Evolutionary conservation across 2,797 vertebrate genomes (phyloP).

Genomic region (Pteropus rufus): DNA sequence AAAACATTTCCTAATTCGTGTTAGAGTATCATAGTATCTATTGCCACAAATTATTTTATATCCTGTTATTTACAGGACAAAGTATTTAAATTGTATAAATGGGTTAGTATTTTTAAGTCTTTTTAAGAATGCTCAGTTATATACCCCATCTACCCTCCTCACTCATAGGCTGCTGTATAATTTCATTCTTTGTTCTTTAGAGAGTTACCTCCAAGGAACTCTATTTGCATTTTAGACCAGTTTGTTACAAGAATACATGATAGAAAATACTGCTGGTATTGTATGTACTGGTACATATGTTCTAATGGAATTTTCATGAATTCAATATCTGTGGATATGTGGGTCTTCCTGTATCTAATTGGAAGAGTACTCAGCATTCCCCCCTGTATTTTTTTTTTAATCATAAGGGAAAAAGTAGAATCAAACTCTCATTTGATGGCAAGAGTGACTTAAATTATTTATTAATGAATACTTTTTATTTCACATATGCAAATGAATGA

Average conservation of each 20-base stretch:
- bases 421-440: neutral
- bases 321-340: neutral
- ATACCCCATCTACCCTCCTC: neutral
- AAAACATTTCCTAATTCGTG: neutral
- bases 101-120: neutral
- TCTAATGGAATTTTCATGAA: neutral
- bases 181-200: slow-evolving; percentile 29
- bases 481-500: neutral
- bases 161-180: neutral
- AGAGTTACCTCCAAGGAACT: neutral
- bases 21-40: neutral
- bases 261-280: neutral
- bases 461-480: neutral
- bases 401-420: neutral
- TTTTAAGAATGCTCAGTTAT: neutral
- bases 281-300: neutral
- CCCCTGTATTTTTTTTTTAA: neutral
- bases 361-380: neutral
- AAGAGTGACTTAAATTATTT: slow-evolving; percentile 14
- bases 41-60: neutral
- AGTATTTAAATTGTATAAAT: neutral
- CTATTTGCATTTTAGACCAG: neutral
- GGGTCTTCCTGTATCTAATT: neutral
- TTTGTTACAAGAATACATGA: neutral
- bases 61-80: neutral